phyloP scores from a whole-genome alignment of 92 coral and sea anemone species.

The Epizoanthus rinbou region DNA sequence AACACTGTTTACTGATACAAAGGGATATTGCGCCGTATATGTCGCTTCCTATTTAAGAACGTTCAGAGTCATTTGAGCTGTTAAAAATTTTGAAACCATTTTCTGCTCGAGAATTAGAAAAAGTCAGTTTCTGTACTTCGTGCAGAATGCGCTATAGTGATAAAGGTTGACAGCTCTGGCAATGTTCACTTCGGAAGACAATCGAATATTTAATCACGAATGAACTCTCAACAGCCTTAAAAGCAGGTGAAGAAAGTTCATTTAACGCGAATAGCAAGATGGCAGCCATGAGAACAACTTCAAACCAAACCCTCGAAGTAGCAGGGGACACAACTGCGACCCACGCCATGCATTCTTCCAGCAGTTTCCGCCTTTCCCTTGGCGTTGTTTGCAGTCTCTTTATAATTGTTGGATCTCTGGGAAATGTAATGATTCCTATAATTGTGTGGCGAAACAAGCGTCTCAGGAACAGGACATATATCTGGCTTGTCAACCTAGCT shows the following conservation, averaged over 20 bases:
- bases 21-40: too few relatives aligned
- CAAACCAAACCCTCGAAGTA: not conserved
- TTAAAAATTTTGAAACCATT: too few relatives aligned
- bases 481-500: constrained; percentile 34
- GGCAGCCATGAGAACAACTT: not conserved
- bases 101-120: too few relatives aligned
- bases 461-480: constrained; percentile 16
- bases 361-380: constrained; percentile 6
- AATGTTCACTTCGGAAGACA: too few relatives aligned
- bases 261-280: not conserved
- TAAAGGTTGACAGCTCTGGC: too few relatives aligned
- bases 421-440: constrained; percentile 9
- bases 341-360: constrained; percentile 1
- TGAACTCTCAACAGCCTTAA: not conserved
- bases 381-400: constrained; percentile 27
- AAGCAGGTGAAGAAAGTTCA: not conserved
- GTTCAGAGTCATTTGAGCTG: too few relatives aligned
- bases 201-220: too few relatives aligned
- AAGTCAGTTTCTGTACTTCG: too few relatives aligned
- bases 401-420: constrained; percentile 18
- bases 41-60: too few relatives aligned
- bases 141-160: too few relatives aligned
- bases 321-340: not conserved
- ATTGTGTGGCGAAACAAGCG: constrained; percentile 28
- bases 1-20: too few relatives aligned